These are phyloP conservation scores for Xenotilapia caudafasciata DNA, from an alignment of 2,113 vertebrate genomes.

Conservation along the genomic window DNA sequence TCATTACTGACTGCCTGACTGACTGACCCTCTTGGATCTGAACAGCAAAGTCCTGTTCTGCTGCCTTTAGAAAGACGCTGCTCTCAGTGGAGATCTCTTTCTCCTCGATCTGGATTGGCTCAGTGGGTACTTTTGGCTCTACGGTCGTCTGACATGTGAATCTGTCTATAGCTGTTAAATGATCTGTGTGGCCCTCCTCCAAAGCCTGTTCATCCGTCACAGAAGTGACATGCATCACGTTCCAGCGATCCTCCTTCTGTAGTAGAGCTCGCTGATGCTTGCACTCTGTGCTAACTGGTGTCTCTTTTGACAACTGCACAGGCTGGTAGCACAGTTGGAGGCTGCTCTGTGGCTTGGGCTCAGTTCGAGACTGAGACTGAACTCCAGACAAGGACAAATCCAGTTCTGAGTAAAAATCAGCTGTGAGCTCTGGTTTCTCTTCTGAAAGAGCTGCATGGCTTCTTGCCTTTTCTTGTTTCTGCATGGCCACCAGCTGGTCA, in stretches of 20 bases:
- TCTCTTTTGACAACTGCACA: constrained; percentile 74
- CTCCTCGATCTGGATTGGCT: constrained; percentile 65
- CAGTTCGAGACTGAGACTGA: constrained; percentile 53
- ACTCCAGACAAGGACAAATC: constrained; percentile 55
- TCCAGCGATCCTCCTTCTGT: constrained; percentile 75
- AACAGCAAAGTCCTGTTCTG: constrained; percentile 76
- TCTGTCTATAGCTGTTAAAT: constrained; percentile 57
- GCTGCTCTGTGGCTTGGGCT: constrained; percentile 56
- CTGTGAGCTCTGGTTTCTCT: constrained; percentile 65
- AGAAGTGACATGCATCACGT: constrained; percentile 66
- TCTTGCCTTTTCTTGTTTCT: constrained; percentile 71
- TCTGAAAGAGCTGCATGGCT: constrained; percentile 61
- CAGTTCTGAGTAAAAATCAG: constrained; percentile 65
- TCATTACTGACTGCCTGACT: constrained; percentile 74
- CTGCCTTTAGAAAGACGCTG: constrained; percentile 60
- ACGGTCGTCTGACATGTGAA: constrained; percentile 46
- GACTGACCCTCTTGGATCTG: constrained; percentile 78
- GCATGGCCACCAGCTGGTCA: constrained; percentile 56
- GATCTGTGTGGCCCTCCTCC: constrained; percentile 65
- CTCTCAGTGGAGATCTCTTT: constrained; percentile 73
- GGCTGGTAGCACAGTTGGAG: constrained; percentile 70
- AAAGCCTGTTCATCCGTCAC: constrained; percentile 67
- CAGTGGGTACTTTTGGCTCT: constrained; percentile 72
- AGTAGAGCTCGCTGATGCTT: constrained; percentile 71
- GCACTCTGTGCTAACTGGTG: constrained; percentile 31